Evolutionary conservation across 2,113 vertebrate genomes (phyloP).

Genomic region (Hippopotamus amphibius): DNA sequence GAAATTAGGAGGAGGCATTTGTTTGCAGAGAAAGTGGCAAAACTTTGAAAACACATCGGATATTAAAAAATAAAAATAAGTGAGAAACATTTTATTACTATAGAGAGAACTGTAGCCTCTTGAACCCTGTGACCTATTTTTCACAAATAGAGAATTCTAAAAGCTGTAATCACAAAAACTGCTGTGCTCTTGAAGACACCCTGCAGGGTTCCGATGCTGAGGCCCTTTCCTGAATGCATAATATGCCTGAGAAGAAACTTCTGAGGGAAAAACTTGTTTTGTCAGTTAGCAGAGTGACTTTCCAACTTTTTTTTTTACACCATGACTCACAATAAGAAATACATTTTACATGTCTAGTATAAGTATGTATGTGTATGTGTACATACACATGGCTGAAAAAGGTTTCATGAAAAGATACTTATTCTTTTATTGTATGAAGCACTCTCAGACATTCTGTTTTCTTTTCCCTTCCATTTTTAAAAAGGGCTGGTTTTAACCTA

Average conservation of each 20-base stretch:
- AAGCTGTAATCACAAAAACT: neutral
- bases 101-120: neutral
- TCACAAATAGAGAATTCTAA: neutral
- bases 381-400: neutral
- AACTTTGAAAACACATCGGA: neutral
- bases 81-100: neutral
- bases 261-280: neutral
- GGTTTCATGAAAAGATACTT: neutral
- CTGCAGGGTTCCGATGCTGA: neutral
- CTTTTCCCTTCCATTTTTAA: neutral
- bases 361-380: neutral
- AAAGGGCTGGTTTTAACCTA: neutral
- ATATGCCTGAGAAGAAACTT: neutral
- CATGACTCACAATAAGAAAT: neutral
- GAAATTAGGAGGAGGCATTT: slow-evolving; percentile 66
- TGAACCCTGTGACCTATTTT: neutral
- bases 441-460: neutral
- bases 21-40: slow-evolving; percentile 45
- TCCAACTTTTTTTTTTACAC: neutral
- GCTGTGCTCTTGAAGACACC: neutral
- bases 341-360: neutral
- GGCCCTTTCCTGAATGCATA: neutral
- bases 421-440: neutral
- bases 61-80: slow-evolving; percentile 27
- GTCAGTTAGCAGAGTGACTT: neutral